Conservation (phyloP, 2,888 invertebrate genomes). For the Leptinotarsa peninsularis region DNA sequence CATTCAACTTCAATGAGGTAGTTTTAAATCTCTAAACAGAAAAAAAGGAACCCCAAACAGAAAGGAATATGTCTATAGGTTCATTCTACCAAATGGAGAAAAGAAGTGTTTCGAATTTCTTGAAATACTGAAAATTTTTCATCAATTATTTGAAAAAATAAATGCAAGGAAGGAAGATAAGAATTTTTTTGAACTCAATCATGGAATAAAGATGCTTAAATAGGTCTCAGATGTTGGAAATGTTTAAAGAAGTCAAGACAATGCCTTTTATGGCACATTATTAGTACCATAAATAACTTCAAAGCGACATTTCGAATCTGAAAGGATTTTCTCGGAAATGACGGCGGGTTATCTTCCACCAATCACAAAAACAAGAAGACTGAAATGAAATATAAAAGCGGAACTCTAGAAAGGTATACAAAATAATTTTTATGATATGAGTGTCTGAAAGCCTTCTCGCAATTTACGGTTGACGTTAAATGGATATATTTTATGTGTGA, state of each 20-base stretch:
- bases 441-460: slow-evolving; percentile 15
- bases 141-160: too few relatives aligned
- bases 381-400: slow-evolving; percentile 16
- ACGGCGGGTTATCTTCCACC: slow-evolving; percentile 10
- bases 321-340: slow-evolving; percentile 16
- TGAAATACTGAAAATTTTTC: too few relatives aligned
- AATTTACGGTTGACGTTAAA: background rate
- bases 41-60: too few relatives aligned
- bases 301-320: slow-evolving; percentile 16
- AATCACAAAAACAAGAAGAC: slow-evolving; percentile 14
- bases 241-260: slow-evolving; percentile 3
- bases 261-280: slow-evolving; percentile 9
- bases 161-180: too few relatives aligned
- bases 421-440: slow-evolving; percentile 6
- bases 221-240: slow-evolving; percentile 16
- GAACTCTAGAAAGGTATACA: background rate
- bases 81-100: too few relatives aligned
- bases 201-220: background rate
- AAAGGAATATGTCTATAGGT: too few relatives aligned
- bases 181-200: too few relatives aligned
- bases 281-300: slow-evolving; percentile 21
- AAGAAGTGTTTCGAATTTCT: too few relatives aligned
- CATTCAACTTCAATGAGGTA: too few relatives aligned
- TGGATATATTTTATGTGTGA: background rate
- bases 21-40: too few relatives aligned